A percentile compares a stretch with the other conserved stretches of the same genome.
phyloP scores from a whole-genome alignment of 1,140 invertebrate genomes.

The Rhopalosiphum maidis region DNA sequence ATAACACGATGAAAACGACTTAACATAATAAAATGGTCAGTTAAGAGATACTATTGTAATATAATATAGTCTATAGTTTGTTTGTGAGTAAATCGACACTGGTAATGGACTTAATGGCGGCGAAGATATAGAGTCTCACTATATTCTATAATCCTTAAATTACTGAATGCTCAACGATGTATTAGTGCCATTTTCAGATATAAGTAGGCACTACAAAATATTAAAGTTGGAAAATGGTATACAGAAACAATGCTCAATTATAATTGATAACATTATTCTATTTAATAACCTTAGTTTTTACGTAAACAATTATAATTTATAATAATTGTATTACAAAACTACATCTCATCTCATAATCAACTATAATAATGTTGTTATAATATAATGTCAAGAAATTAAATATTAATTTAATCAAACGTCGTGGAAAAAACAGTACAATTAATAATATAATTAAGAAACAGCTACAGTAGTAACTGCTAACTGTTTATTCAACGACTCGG shows the following conservation, averaged over 20 bases:
- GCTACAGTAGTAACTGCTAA: background rate
- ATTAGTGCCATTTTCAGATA: background rate
- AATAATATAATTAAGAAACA: background rate
- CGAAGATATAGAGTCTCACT: background rate
- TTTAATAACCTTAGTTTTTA: background rate
- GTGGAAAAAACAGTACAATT: background rate
- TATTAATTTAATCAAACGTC: background rate
- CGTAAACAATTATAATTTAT: background rate
- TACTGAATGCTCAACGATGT: background rate
- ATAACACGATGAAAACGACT: background rate
- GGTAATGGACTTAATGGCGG: too few relatives aligned
- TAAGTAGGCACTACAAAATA: background rate
- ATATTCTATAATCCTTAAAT: constrained; percentile 14
- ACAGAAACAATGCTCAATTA: background rate
- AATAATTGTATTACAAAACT: background rate
- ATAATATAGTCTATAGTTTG: background rate
- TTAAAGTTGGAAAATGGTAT: background rate
- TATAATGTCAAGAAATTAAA: background rate
- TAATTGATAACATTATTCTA: background rate
- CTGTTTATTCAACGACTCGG: background rate
- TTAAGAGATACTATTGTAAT: background rate
- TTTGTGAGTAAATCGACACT: background rate
- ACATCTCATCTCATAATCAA: background rate
- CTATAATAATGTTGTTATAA: background rate
- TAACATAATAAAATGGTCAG: background rate